These are phyloP conservation scores for Bubo bubo DNA, from an alignment of 2,113 vertebrate species.

Conservation along the genomic window DNA sequence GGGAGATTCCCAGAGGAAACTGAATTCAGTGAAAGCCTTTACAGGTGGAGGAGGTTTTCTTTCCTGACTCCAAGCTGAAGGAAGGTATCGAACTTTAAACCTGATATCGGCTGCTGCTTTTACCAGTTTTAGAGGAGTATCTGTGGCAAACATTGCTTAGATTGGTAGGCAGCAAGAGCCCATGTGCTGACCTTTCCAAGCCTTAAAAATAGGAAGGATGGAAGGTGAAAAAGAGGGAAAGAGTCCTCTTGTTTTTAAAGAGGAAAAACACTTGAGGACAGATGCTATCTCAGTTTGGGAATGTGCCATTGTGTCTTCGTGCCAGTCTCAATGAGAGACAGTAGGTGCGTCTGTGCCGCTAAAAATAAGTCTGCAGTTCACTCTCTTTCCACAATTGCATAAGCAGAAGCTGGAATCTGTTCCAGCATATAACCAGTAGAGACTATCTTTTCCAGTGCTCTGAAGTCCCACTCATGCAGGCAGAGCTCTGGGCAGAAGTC, in stretches of 20 bases:
- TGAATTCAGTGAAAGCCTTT: neutral
- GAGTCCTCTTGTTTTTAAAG: neutral
- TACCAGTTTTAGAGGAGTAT: neutral
- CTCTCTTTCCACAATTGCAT: neutral
- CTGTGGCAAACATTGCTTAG: neutral
- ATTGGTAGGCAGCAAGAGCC: neutral
- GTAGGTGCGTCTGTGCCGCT: neutral
- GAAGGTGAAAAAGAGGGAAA: neutral
- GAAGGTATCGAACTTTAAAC: neutral
- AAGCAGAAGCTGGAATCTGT: neutral
- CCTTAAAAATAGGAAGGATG: neutral
- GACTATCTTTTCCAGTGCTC: neutral
- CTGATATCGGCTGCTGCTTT: neutral
- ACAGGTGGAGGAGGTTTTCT: neutral
- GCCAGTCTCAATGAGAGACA: neutral
- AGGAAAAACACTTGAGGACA: neutral
- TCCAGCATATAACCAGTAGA: neutral
- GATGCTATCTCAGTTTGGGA: neutral
- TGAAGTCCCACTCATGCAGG: neutral
- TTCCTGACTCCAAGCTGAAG: neutral
- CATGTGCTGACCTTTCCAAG: neutral
- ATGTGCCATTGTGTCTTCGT: neutral
- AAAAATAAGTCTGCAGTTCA: conserved; percentile 8
- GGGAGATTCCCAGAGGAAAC: neutral
- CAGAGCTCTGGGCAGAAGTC: neutral